Evolutionary conservation across 2,888 invertebrate species (phyloP).

Genomic region (Xylota sylvarum): DNA sequence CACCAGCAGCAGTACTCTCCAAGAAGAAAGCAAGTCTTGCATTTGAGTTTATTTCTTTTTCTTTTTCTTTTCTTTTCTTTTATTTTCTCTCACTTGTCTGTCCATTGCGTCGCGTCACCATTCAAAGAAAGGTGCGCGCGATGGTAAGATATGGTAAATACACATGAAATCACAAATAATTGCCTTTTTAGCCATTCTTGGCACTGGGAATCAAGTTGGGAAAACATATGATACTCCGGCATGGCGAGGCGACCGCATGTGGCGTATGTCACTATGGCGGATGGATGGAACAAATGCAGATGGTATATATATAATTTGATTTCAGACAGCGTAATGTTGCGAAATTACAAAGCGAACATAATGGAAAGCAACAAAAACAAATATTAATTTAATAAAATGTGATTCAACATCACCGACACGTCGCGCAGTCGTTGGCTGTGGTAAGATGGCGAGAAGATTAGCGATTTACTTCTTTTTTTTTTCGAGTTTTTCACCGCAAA

Average conservation of each 20-base stretch:
- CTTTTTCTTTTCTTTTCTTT: conserved; percentile 32
- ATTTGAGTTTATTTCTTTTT: conserved; percentile 65
- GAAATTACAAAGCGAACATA: conserved; percentile 53
- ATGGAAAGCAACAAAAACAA: conserved; percentile 47
- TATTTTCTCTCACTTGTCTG: background rate
- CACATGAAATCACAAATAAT: conserved; percentile 75
- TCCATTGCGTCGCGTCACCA: conserved; percentile 19
- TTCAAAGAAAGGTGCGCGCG: conserved; percentile 70
- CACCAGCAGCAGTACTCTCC: conserved; percentile 12
- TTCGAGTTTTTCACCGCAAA: conserved; percentile 40
- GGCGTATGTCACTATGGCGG: conserved; percentile 71
- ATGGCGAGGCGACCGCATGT: conserved; percentile 63
- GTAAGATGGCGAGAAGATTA: conserved; percentile 42
- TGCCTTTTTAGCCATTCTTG: conserved; percentile 66
- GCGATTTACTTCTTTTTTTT: conserved; percentile 38
- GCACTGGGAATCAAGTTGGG: conserved; percentile 60
- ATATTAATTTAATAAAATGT: conserved; percentile 64
- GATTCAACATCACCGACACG: conserved; percentile 41
- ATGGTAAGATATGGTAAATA: conserved; percentile 71
- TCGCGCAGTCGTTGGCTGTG: conserved; percentile 7
- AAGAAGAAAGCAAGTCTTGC: conserved; percentile 74
- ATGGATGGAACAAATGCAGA: conserved; percentile 73
- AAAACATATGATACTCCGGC: conserved; percentile 62
- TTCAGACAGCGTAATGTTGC: conserved; percentile 60
- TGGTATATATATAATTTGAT: conserved; percentile 62